Evolutionary conservation across 1,140 invertebrate genomes (phyloP).

Genomic region (Drosophila pandora): DNA sequence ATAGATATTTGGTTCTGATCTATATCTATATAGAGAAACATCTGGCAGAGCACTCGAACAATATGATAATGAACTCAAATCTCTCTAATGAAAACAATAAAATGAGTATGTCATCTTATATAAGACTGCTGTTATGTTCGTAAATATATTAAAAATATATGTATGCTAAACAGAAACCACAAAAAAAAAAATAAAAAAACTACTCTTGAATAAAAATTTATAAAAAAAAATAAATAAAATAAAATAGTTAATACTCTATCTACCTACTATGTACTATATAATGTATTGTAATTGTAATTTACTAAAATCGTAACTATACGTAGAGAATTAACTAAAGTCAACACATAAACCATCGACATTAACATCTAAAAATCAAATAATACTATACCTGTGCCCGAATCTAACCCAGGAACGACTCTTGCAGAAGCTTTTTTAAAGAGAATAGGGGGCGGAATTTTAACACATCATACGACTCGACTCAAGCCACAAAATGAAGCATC

Average conservation of each 20-base stretch:
- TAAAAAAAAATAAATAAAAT: slow-evolving; percentile 43
- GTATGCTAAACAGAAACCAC: slow-evolving; percentile 73
- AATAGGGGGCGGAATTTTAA: slow-evolving; percentile 45
- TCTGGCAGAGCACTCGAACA: slow-evolving; percentile 12
- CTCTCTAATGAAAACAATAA: slow-evolving; percentile 81
- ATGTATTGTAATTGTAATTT: slow-evolving; percentile 74
- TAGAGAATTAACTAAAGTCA: slow-evolving; percentile 66
- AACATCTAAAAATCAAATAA: slow-evolving; percentile 43
- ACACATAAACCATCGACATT: slow-evolving; percentile 39
- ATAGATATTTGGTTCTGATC: not conserved
- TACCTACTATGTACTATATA: slow-evolving; percentile 63
- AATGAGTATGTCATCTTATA: slow-evolving; percentile 82
- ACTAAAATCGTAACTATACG: slow-evolving; percentile 65
- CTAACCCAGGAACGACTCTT: not conserved
- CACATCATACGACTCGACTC: slow-evolving; percentile 29
- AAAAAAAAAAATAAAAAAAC: slow-evolving; percentile 40
- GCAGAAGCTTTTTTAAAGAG: slow-evolving; percentile 33
- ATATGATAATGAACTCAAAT: slow-evolving; percentile 58
- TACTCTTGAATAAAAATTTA: slow-evolving; percentile 43
- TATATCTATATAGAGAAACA: not conserved
- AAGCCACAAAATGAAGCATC: slow-evolving; percentile 43
- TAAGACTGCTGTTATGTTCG: slow-evolving; percentile 84
- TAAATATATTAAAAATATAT: slow-evolving; percentile 82
- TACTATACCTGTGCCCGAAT: slow-evolving; percentile 1
- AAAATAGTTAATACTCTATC: slow-evolving; percentile 66